Evolutionary conservation across 1,140 invertebrate species (phyloP).

Genomic region (Drosophila kurseongensis): DNA sequence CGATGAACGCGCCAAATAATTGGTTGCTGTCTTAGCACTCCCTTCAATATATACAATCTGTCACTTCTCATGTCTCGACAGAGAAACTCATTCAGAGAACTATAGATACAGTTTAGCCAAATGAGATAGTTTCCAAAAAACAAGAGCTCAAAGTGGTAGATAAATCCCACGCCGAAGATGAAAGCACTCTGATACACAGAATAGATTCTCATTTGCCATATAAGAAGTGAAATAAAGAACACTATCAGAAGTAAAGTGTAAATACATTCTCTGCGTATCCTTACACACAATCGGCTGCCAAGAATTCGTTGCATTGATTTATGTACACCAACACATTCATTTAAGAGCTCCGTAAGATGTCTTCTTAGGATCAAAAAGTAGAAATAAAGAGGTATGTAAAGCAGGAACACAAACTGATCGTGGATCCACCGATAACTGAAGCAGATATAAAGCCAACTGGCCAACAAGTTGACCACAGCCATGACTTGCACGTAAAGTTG

Average conservation of each 20-base stretch:
- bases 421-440: slow-evolving; percentile 49
- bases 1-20: slow-evolving; percentile 31
- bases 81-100: slow-evolving; percentile 50
- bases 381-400: slow-evolving; percentile 53
- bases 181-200: slow-evolving; percentile 52
- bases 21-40: slow-evolving; percentile 28
- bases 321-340: slow-evolving; percentile 37
- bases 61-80: slow-evolving; percentile 39
- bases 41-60: slow-evolving; percentile 15
- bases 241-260: slow-evolving; percentile 35
- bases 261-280: slow-evolving; percentile 31
- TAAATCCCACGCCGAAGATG: slow-evolving; percentile 44
- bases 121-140: slow-evolving; percentile 62
- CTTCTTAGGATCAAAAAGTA: slow-evolving; percentile 49
- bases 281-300: slow-evolving; percentile 47
- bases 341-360: slow-evolving; percentile 43
- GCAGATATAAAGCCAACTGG: slow-evolving; percentile 41
- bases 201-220: slow-evolving; percentile 50
- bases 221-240: slow-evolving; percentile 25
- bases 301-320: slow-evolving; percentile 24
- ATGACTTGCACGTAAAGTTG: slow-evolving; percentile 61
- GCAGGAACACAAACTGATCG: slow-evolving; percentile 44
- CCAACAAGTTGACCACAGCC: slow-evolving; percentile 20
- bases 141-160: slow-evolving; percentile 53
- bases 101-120: slow-evolving; percentile 56